phyloP scores from a whole-genome alignment of 1,140 invertebrate genomes.

The Thaumatotibia leucotreta region DNA sequence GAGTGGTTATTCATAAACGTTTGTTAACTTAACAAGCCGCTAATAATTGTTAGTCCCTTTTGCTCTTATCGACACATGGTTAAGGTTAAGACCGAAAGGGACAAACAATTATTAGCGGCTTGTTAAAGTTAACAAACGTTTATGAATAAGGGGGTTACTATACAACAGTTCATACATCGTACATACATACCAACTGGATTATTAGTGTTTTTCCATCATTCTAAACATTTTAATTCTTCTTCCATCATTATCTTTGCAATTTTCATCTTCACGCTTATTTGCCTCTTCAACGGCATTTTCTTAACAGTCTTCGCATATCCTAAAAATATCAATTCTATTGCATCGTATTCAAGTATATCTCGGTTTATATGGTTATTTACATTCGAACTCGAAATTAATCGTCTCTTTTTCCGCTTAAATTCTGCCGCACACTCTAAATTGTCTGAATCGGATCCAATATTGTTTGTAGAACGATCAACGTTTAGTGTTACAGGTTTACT shows the following conservation, averaged over 20 bases:
- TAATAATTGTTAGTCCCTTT: too few species aligned
- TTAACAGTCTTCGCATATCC: neutral
- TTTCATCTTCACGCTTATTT: neutral
- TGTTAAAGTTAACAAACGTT: too few species aligned
- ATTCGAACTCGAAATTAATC: neutral
- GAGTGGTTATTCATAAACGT: too few species aligned
- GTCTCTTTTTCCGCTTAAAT: neutral
- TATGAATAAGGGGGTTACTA: too few species aligned
- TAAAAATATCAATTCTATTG: neutral
- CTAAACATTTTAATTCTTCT: neutral
- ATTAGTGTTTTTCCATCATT: neutral
- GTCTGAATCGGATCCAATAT: neutral
- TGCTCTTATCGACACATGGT: too few species aligned
- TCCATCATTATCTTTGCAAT: neutral
- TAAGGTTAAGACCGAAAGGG: too few species aligned
- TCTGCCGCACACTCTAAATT: neutral
- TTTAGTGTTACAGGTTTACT: neutral
- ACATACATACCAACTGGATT: neutral
- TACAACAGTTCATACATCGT: too few species aligned
- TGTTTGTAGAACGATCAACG: neutral
- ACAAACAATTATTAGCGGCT: too few species aligned
- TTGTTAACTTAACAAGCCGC: too few species aligned
- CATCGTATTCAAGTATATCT: neutral
- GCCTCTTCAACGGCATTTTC: neutral
- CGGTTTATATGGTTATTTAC: neutral